Evolutionary conservation across 64 coral and sea anemone species (phyloP), one percentile per base, ranked within the genome.

Genomic region (Dendronephthya gigantea): DNA sequence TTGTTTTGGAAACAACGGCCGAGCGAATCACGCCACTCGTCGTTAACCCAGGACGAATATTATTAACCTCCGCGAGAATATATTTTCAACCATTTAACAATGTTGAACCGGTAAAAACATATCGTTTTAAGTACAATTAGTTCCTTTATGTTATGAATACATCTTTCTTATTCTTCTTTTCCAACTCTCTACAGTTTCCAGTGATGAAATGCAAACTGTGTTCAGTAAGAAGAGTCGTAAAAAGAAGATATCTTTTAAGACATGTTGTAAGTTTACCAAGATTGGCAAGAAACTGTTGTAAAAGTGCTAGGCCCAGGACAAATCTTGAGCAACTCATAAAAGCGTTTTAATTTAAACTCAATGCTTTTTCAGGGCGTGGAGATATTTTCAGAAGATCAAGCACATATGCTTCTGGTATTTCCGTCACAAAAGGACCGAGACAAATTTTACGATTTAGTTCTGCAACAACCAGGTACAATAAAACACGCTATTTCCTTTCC

Each of bases 1-100:
- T 97, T 62, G 92, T 98, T 1, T 90, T 98, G 87, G 92, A 98
- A 55, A 98, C 91, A 14, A 93, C 87, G 93, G 95, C 95, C 28
- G 93, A 98, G 82, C 85, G 95, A 35, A 98, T 98, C 62, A 98
- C 95, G 1, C 95, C 95, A 47, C 88, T 98, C 17, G 95, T 98
- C 7, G 93, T 92, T 84, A 98, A 98, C 48, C 95, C 95, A 10
- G 95, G 95, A 23, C 87, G 95, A 36, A 90, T 98, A 10, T 93
- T 98, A 90, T 82, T 98, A 17, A 98, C 95, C 0, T 98, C 92
- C 28, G 92, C 89, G 32, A 82, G 95, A 55, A 82, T 98, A 8
- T 98, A 98, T 83, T 98, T 98, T 75, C 95, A 98, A 79, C 92
- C 95, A 79, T 98, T 98, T 32, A 98, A 98, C 72, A 98, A 98